phyloP scores from a whole-genome alignment of 2,797 vertebrate species.

The Pangasius krempfi region DNA sequence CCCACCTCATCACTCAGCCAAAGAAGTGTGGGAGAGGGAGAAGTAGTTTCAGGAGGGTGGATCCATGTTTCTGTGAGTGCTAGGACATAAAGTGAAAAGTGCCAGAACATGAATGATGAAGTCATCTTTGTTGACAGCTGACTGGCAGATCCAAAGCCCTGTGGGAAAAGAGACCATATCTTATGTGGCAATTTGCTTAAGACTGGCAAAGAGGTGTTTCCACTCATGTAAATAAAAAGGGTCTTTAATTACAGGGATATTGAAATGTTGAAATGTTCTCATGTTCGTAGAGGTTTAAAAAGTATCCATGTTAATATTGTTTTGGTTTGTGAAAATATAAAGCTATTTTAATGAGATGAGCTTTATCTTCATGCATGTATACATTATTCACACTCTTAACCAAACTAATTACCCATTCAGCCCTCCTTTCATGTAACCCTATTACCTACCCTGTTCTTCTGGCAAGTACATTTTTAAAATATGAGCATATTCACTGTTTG shows the following conservation, averaged over 20 bases:
- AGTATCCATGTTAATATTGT: background rate
- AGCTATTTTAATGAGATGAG: background rate
- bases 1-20: background rate
- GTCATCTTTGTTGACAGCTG: background rate
- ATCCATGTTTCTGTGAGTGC: background rate
- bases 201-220: background rate
- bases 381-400: background rate
- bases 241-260: background rate
- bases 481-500: constrained; percentile 12
- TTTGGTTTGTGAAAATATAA: background rate
- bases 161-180: background rate
- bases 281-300: background rate
- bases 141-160: constrained; percentile 6
- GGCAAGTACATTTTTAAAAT: background rate
- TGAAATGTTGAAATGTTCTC: background rate
- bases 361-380: background rate
- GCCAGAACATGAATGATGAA: constrained; percentile 4
- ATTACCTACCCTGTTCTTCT: background rate
- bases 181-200: background rate
- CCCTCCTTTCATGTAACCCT: background rate
- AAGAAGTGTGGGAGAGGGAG: background rate
- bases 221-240: background rate
- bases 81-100: background rate
- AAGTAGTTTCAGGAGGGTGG: background rate
- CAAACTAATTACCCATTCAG: constrained; percentile 1